A percentile compares a stretch with the other conserved stretches of the same genome.
phyloP scores from a whole-genome alignment of 2,888 invertebrate species.

The Icerya purchasi region DNA sequence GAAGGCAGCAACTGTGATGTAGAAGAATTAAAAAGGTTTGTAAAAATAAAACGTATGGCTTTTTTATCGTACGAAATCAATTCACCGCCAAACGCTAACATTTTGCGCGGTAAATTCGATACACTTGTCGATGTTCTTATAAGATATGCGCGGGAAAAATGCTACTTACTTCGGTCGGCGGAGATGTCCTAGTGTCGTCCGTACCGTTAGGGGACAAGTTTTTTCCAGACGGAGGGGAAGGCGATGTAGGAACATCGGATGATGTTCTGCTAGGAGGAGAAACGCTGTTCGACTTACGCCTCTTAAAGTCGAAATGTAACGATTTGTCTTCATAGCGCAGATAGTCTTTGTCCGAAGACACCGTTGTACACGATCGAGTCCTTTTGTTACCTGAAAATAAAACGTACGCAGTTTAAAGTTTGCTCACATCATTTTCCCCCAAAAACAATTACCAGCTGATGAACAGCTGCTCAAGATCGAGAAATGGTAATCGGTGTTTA shows the following conservation, averaged over 20 bases:
- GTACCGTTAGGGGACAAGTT: background rate
- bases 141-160: too few species aligned
- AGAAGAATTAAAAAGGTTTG: too few species aligned
- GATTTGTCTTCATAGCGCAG: conserved; percentile 5
- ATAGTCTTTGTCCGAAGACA: conserved; percentile 15
- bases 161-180: conserved; percentile 9
- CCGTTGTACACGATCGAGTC: too few species aligned
- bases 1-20: too few species aligned
- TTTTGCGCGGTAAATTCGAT: too few species aligned
- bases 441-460: too few species aligned
- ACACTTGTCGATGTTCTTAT: too few species aligned
- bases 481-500: too few species aligned
- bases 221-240: conserved; percentile 7
- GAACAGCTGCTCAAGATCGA: too few species aligned
- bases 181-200: conserved; percentile 5
- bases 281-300: conserved; percentile 11
- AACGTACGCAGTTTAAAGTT: too few species aligned
- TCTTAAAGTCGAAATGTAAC: conserved; percentile 3
- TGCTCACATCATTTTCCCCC: too few species aligned
- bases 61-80: background rate
- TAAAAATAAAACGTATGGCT: background rate
- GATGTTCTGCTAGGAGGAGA: conserved; percentile 9
- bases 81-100: too few species aligned
- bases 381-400: conserved; percentile 15
- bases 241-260: conserved; percentile 10